Percentiles rank a stretch among this genome's conserved stretches.
Evolutionary conservation across 2,888 invertebrate species (phyloP).

Genomic region (Ceratothoa steindachneri): DNA sequence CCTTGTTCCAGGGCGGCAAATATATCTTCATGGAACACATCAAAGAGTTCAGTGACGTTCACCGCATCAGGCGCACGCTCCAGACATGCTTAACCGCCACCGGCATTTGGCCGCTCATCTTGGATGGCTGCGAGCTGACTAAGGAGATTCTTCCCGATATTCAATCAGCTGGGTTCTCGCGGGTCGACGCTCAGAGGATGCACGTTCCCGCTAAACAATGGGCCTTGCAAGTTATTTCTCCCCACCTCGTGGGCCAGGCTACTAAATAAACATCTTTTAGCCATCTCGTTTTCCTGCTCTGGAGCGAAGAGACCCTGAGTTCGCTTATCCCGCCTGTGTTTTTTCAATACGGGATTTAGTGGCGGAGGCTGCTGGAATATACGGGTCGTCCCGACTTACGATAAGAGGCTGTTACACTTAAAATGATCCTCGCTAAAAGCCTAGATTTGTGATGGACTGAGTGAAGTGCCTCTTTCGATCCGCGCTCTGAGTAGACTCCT

Average conservation of each 20-base stretch:
- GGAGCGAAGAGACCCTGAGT: too few species aligned
- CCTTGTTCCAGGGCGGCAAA: background rate
- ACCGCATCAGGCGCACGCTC: background rate
- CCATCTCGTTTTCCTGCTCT: too few species aligned
- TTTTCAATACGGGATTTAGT: too few species aligned
- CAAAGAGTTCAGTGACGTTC: background rate
- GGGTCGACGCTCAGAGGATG: background rate
- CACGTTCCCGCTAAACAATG: background rate
- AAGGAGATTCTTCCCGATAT: background rate
- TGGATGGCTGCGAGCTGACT: background rate
- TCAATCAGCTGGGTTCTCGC: background rate
- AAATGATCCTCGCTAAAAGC: too few species aligned
- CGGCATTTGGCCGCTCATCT: background rate
- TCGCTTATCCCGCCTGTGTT: too few species aligned
- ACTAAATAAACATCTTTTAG: too few species aligned
- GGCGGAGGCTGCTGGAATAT: too few species aligned
- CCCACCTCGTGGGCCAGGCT: background rate
- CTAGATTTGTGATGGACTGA: too few species aligned
- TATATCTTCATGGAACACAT: background rate
- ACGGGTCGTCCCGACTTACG: too few species aligned
- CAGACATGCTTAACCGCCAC: background rate
- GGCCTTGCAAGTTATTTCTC: background rate
- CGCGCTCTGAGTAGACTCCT: too few species aligned
- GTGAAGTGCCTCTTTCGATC: too few species aligned
- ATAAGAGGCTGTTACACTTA: too few species aligned